A percentile compares a stretch with the other conserved stretches of the same genome.
These are phyloP conservation scores for Hypena proboscidalis DNA, from an alignment of 2,888 invertebrate genomes.

Conservation along the genomic window DNA sequence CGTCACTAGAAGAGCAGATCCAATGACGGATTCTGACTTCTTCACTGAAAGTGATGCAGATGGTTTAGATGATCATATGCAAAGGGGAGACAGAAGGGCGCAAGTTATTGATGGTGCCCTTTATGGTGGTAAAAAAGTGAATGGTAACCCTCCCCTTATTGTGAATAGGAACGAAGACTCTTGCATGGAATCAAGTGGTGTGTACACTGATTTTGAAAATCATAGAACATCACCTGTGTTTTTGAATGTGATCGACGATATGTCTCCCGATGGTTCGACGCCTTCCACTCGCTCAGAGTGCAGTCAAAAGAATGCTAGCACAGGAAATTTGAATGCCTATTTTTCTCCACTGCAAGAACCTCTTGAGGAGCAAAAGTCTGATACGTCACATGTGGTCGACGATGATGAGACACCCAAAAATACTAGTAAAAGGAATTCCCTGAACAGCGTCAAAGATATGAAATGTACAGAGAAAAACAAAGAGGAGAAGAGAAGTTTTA, in stretches of 20 bases:
- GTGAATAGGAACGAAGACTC: constrained; percentile 88
- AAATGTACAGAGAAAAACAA: constrained; percentile 72
- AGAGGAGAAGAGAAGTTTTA: constrained; percentile 82
- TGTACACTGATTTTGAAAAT: constrained; percentile 94
- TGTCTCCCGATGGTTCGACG: constrained; percentile 88
- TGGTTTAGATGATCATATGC: constrained; percentile 90
- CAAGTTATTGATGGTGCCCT: constrained; percentile 96
- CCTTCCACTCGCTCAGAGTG: constrained; percentile 83
- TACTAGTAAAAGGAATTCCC: constrained; percentile 75
- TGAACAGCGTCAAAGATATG: constrained; percentile 73
- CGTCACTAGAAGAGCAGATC: constrained; percentile 89
- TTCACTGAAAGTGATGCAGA: constrained; percentile 96
- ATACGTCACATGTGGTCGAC: constrained; percentile 51
- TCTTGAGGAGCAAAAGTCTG: constrained; percentile 56
- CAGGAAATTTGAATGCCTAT: constrained; percentile 61
- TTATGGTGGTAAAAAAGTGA: constrained; percentile 90
- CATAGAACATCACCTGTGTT: constrained; percentile 80
- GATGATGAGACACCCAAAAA: constrained; percentile 70
- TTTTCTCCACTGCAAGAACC: constrained; percentile 63
- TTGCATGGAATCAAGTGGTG: constrained; percentile 95
- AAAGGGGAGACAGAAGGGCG: constrained; percentile 89
- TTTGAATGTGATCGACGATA: constrained; percentile 87
- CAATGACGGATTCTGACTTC: constrained; percentile 96
- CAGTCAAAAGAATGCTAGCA: constrained; percentile 76
- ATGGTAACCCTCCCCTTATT: constrained; percentile 82